Percentiles rank a stretch among this genome's conserved stretches.
Evolutionary conservation across 2,797 vertebrate genomes (phyloP).

Genomic region (Podargus strigoides): DNA sequence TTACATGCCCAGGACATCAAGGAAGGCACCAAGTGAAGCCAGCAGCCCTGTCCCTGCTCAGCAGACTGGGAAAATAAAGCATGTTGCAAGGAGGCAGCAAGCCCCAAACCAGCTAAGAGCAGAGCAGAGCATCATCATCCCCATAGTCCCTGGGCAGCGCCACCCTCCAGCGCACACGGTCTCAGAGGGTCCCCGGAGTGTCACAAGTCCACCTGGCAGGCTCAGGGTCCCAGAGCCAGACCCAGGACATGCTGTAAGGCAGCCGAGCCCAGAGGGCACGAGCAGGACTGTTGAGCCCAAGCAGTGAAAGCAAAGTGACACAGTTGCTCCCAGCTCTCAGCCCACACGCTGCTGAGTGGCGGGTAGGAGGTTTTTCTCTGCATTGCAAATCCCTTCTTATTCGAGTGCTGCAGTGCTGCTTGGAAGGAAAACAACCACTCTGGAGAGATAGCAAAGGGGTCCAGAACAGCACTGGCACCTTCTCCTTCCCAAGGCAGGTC

Average conservation of each 20-base stretch:
- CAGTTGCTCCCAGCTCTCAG: constrained; percentile 36
- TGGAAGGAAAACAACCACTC: constrained; percentile 41
- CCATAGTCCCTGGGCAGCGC: not conserved
- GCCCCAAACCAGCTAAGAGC: not conserved
- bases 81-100: not conserved
- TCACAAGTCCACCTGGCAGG: not conserved
- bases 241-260: not conserved
- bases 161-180: not conserved
- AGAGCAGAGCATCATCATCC: not conserved
- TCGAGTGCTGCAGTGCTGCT: constrained; percentile 38
- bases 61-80: not conserved
- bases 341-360: constrained; percentile 31
- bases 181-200: not conserved
- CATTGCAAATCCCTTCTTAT: constrained; percentile 46
- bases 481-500: not conserved
- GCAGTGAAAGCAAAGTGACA: not conserved
- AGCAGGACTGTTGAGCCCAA: not conserved
- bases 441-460: not conserved
- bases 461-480: not conserved
- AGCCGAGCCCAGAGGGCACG: not conserved
- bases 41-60: not conserved
- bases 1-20: not conserved
- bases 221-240: not conserved
- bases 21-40: not conserved
- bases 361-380: constrained; percentile 51